Evolutionary conservation across 2,888 invertebrate species (phyloP), one percentile per base, ranked within the genome.

Genomic region (Agrochola lota): DNA sequence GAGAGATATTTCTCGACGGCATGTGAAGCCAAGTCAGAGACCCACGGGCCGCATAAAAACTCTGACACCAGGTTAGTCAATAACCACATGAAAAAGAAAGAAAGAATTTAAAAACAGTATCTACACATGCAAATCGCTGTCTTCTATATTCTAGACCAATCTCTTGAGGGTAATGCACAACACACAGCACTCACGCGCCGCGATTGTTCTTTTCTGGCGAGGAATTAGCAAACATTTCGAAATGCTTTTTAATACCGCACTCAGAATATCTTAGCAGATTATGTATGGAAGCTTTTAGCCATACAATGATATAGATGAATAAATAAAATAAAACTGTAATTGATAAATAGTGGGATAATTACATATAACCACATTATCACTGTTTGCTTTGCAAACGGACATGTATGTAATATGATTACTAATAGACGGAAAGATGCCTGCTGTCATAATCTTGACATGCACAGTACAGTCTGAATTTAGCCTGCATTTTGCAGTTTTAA

Each of bases 181-280:
- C 92, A 94, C 93, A 93, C 89, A 94, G 93, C 93, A 94, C 94
- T 95, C 94, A 92, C 94, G 88, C 91, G 91, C 90, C 89, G 91
- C 92, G 91, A 94, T 94, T 94, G 95, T 95, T 95, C 94, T 95
- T 95, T 95, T 95, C 93, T 94, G 90, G 89, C 88, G 90, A 91
- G 92, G 95, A 95, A 96, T 96, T 95, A 96, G 94, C 94, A 94
- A 95, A 95, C 95, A 94, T 94, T 93, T 92, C 93, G 90, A 93
- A 95, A 95, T 95, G 94, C 92, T 94, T 94, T 95, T 95, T 95
- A 94, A 95, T 95, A 93, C 94, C 91, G 90, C 92, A 90, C 92
- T 93, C 93, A 90, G 91, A 91, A 92, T 92, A 91, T 93, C 89
- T 89, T 88, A 87, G 80, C 90, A 90, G 91, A 91, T 90, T 91